Evolutionary conservation across 2,797 vertebrate species (phyloP).

Genomic region (Ctenopoma kingsleyae): DNA sequence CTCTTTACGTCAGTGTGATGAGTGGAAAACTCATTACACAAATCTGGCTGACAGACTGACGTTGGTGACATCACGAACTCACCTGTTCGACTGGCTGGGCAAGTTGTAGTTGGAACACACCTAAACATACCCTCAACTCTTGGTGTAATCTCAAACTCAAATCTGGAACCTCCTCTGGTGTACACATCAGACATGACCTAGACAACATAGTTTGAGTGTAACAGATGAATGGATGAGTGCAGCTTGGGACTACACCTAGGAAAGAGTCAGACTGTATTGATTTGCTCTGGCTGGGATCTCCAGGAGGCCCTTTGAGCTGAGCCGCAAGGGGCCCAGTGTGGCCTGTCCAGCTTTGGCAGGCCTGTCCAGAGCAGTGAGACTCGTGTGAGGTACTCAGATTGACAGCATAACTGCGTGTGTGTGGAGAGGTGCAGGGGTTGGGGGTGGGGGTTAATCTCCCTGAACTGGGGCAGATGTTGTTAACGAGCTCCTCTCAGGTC

Average conservation of each 20-base stretch:
- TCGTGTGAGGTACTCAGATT: slow-evolving; percentile 72
- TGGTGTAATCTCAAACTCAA: slow-evolving; percentile 51
- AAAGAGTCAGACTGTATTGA: slow-evolving; percentile 51
- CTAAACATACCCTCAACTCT: slow-evolving; percentile 45
- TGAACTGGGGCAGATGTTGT: slow-evolving; percentile 90
- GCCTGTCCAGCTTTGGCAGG: slow-evolving; percentile 58
- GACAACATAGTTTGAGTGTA: slow-evolving; percentile 36
- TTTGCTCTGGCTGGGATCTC: slow-evolving; percentile 67
- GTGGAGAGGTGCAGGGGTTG: slow-evolving; percentile 70
- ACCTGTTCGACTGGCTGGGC: slow-evolving; percentile 74
- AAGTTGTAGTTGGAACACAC: slow-evolving; percentile 65
- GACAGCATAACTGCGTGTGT: slow-evolving; percentile 71
- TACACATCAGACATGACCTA: slow-evolving; percentile 32
- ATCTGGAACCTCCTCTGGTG: slow-evolving; percentile 60
- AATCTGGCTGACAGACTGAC: slow-evolving; percentile 61
- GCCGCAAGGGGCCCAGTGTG: slow-evolving; percentile 52
- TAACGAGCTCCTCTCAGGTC: slow-evolving; percentile 88
- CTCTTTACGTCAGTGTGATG: slow-evolving; percentile 69
- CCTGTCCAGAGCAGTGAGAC: slow-evolving; percentile 60
- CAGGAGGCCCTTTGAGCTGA: slow-evolving; percentile 47
- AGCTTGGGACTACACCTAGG: slow-evolving; percentile 30
- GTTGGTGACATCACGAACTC: slow-evolving; percentile 69
- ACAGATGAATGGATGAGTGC: slow-evolving; percentile 23
- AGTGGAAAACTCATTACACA: slow-evolving; percentile 77
- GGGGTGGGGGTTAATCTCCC: slow-evolving; percentile 85